Conservation (phyloP, 2,888 invertebrate species). For the Germaria angustata region DNA sequence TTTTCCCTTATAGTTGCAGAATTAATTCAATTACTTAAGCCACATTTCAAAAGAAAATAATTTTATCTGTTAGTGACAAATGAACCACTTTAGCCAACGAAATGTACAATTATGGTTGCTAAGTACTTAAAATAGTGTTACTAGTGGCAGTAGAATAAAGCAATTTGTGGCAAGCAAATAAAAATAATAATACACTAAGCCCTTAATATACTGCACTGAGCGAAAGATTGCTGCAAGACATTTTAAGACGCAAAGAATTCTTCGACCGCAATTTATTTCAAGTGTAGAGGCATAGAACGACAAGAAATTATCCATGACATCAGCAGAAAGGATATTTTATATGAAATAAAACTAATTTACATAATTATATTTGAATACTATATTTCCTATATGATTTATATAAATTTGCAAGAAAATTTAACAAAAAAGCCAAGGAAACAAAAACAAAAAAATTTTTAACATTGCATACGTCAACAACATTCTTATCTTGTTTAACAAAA, state of each 20-base stretch:
- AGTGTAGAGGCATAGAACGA: not conserved
- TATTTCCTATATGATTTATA: slow-evolving; percentile 50
- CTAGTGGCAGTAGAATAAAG: slow-evolving; percentile 36
- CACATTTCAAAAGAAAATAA: slow-evolving; percentile 42
- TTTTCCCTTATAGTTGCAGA: not conserved
- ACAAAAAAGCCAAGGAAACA: slow-evolving; percentile 8
- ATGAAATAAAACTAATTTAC: slow-evolving; percentile 18
- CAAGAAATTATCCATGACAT: slow-evolving; percentile 43
- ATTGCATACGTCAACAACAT: slow-evolving; percentile 66
- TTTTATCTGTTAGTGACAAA: slow-evolving; percentile 58
- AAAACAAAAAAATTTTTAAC: slow-evolving; percentile 54
- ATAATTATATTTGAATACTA: slow-evolving; percentile 61
- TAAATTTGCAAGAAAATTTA: slow-evolving; percentile 23
- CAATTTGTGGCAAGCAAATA: slow-evolving; percentile 43
- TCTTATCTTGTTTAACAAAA: slow-evolving; percentile 54
- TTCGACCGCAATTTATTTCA: not conserved
- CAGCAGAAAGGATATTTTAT: slow-evolving; percentile 10
- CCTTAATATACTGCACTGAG: slow-evolving; percentile 22
- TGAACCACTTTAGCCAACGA: slow-evolving; percentile 52
- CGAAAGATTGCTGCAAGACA: not conserved
- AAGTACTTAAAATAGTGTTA: slow-evolving; percentile 54
- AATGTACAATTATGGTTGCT: slow-evolving; percentile 60
- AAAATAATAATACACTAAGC: slow-evolving; percentile 5
- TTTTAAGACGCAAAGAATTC: not conserved
- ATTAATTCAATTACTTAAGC: slow-evolving; percentile 59